Evolutionary conservation across 2,888 invertebrate genomes (phyloP).

Genomic region (Limnephilus marmoratus): DNA sequence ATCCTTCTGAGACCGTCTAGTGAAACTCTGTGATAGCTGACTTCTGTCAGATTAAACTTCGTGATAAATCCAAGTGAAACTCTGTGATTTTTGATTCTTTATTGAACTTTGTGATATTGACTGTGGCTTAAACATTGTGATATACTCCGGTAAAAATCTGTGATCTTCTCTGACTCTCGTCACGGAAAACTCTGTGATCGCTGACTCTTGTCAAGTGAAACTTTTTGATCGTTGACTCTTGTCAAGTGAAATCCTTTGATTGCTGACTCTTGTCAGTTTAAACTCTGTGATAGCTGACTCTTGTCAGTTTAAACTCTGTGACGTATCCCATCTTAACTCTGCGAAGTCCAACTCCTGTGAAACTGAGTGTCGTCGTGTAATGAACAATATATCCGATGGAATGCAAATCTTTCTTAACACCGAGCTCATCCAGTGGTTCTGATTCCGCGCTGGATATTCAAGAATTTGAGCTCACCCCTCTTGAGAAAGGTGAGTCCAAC

Average conservation of each 20-base stretch:
- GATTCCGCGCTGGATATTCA: slow-evolving; percentile 36
- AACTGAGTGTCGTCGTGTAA: neutral
- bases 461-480: slow-evolving; percentile 42
- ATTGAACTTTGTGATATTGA: no score
- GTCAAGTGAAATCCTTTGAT: neutral
- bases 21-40: no score
- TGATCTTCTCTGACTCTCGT: no score
- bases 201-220: neutral
- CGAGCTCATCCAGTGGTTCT: neutral
- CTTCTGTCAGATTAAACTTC: no score
- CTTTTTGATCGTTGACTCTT: neutral
- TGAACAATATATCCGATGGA: slow-evolving; percentile 29
- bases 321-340: neutral
- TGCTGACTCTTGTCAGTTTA: neutral
- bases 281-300: neutral
- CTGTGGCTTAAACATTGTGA: no score
- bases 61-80: no score
- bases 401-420: slow-evolving; percentile 34
- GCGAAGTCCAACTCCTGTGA: neutral
- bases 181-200: neutral
- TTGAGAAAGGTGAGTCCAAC: slow-evolving; percentile 37
- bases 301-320: neutral
- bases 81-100: no score
- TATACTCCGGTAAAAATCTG: no score
- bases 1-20: no score